Conservation (phyloP, 2,888 invertebrate species). For the Napeogenes inachia region DNA sequence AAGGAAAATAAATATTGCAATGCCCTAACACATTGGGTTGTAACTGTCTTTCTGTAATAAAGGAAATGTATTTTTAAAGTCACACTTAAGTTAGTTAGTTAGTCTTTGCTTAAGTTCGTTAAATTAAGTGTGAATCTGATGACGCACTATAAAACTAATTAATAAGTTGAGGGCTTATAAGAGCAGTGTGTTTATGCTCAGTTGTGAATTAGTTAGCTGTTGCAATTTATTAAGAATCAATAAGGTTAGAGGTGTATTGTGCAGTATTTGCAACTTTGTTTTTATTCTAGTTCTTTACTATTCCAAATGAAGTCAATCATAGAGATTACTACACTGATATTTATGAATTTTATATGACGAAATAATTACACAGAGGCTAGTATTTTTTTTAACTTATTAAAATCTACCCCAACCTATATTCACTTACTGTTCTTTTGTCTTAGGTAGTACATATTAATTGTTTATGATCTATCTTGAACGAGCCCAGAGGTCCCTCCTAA, state of each 20-base stretch:
- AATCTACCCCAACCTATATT: no score
- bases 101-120: conserved; percentile 57
- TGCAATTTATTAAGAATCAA: conserved; percentile 1
- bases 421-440: no score
- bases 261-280: not conserved
- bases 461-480: no score
- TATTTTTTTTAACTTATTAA: no score
- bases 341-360: not conserved
- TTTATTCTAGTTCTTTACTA: not conserved
- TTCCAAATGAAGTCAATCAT: not conserved
- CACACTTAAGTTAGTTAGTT: no score
- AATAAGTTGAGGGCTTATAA: conserved; percentile 27
- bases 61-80: conserved; percentile 70
- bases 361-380: no score
- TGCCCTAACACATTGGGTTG: conserved; percentile 42
- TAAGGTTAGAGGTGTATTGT: not conserved
- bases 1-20: conserved; percentile 36
- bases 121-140: conserved; percentile 57
- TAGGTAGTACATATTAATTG: no score
- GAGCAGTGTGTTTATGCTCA: conserved; percentile 12
- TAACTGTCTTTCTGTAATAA: conserved; percentile 47
- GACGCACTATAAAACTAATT: conserved; percentile 35
- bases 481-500: no score
- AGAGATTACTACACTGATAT: not conserved
- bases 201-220: conserved; percentile 7